Evolutionary conservation across 2,888 invertebrate genomes (phyloP), one percentile per base, ranked within the genome.

Genomic region (Cephus pulcher): DNA sequence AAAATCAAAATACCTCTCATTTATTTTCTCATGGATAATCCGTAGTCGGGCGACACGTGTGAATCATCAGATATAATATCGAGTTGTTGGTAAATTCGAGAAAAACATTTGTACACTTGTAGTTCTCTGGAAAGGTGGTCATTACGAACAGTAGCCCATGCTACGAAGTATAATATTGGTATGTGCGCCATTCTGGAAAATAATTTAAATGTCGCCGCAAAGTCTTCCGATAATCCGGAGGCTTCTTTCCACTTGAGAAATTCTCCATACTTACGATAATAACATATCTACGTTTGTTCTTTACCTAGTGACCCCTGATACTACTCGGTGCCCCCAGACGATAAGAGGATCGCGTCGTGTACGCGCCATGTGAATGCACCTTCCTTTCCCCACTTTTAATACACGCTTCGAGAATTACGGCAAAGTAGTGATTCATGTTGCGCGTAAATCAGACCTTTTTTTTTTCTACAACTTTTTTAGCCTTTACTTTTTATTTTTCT

Each of bases 221-320:
- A 56, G 56, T 56, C 56, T 23, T 56, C 9, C 23, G 56, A 56
- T 56, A 23, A 56, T 56, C 23, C 56, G 6, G 9, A 23, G 56
- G 23, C 2, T 56, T 56, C 23, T 56, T 56, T 40, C 15, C 23
- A 23, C 56, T 56, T 56, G 1, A 56, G 56, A 23, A 56, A 23
- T 56, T 56, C 56, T 56, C 9, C 56, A 23, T 9, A 56, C 23
- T 23, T 12, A 15, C 71, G 71, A 71, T 32, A 71, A 32, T 32
- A 32, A 34, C 12, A 0, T 4, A 32, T 3, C 3, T 71, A 15
- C 71, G 71, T 32, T 71, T 71, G 32, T 83, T 81, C 6, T 32
- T 34, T 83, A 84, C 82, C 82, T 82, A 81, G 80, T 84, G 84
- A 84, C 85, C 83, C 82, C 79, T 83, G 82, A 83, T 81, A 83